Evolutionary conservation across 2,113 vertebrate species (phyloP), one percentile per base, ranked within the genome.

Genomic region (Ursus arctos): DNA sequence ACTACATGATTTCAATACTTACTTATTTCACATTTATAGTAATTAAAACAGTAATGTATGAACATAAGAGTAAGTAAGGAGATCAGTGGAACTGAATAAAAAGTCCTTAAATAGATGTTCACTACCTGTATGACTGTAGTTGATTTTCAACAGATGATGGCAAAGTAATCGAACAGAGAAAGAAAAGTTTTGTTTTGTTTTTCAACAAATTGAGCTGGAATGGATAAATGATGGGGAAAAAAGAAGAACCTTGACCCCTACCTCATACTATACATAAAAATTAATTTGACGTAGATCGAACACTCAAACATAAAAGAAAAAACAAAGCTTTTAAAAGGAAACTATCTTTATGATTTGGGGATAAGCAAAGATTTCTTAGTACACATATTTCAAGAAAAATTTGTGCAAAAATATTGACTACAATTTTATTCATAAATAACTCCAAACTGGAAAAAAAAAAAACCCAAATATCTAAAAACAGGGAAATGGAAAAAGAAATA

Each of bases 381-480:
- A 72, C 14, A 85, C 22, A 53, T 65, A 74, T 65, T 92, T 80
- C 40, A 87, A 92, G 77, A 90, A 93, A 96, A 49, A 76, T 4
- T 76, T 93, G 14, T 81, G 7, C 59, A 71, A 93, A 26, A 77
- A 87, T 63, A 28, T 49, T 96, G 26, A 61, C 63, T 53, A 53
- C 15, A 61, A 57, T 36, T 80, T 77, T 94, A 71, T 49, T 86
- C 51, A 36, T 43, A 33, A 86, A 81, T 69, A 88, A 88, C 4
- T n/a, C n/a, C n/a, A 53, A 95, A 72, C 5, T 91, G 49, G 47
- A 79, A 91, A 93, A 36, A 91, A 93, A 36, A 63, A 65, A 13
- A 69, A 40, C 22, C 6, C 24, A 86, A 79, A 83, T 93, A 69
- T 67, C 31, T 43, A 87, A 95, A 15, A 63, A 88, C 4, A 89